Evolutionary conservation across 2,113 vertebrate genomes (phyloP), one percentile per base, ranked within the genome.

Genomic region (Cyprinodon tularosa): DNA sequence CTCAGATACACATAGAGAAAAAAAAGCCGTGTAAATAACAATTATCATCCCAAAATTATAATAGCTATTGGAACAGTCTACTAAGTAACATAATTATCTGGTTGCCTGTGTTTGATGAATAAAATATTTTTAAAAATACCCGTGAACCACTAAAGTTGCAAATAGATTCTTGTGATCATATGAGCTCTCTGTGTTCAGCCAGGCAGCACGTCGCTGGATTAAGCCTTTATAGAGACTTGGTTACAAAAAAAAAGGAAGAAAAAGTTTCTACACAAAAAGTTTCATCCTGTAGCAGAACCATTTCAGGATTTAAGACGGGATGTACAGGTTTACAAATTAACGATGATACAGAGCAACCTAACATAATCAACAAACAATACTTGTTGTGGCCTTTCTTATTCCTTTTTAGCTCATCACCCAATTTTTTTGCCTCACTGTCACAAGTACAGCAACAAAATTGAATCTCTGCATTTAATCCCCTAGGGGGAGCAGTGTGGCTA

Each of bases 121-220:
- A 15, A 15, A 44, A 39, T 17, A 17, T 39, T 42, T 20, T 9
- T 29, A 29, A 29, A 29, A 29, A 29, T 29, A 42, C 8, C 62
- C 2, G 57, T 39, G 50, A 10, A 20, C 17, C 17, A 53, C 17
- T n/a, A n/a, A n/a, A 20, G 29, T 3, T 45, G 15, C 53, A 70
- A 6, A 20, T 61, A 39, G 7, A 22, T 44, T 29, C 59, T 4
- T 68, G 13, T 62, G 44, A 66, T 76, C 66, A 76, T 68, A 36
- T 68, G 65, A 47, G 57, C 17, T 36, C 20, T 45, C 48, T 39
- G 22, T 47, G 64, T 60, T 60, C 53, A 36, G 60, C 57, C 40
- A 60, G 42, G 36, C 12, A 4, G 1, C n/a, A 22, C 7, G 9
- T 3, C 14, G 38, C 13, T 68, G 14, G 66, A 76, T 69, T 67